Percentiles rank a stretch among this genome's conserved stretches.
Evolutionary conservation across 2,797 vertebrate genomes (phyloP).

Genomic region (Heliangelus exortis): DNA sequence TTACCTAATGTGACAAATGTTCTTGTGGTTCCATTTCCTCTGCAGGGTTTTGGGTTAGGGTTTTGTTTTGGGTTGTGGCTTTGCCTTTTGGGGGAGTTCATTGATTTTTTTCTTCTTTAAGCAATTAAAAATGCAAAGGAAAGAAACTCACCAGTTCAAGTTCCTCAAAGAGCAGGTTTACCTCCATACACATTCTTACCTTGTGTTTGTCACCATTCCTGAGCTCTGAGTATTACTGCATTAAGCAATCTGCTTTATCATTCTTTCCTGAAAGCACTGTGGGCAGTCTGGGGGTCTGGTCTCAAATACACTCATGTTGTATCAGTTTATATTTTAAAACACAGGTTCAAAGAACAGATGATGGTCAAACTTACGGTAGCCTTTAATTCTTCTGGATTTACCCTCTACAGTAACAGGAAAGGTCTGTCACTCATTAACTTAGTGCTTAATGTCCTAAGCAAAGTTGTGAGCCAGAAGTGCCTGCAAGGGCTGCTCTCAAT

Average conservation of each 20-base stretch:
- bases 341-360: background rate
- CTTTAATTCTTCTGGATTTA: background rate
- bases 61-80: background rate
- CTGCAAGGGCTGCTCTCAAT: background rate
- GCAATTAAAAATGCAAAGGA: background rate
- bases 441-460: background rate
- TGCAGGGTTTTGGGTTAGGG: background rate
- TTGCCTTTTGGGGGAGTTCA: background rate
- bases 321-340: background rate
- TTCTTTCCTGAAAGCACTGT: background rate
- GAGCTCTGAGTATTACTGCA: background rate
- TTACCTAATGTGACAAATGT: background rate
- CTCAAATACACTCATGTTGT: background rate
- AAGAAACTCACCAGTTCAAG: background rate
- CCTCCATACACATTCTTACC: background rate
- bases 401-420: background rate
- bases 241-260: background rate
- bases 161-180: background rate
- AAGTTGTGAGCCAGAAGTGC: background rate
- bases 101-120: background rate
- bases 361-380: background rate
- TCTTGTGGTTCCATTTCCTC: conserved; percentile 39
- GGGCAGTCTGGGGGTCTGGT: background rate
- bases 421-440: conserved; percentile 34
- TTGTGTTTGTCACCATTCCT: background rate